Percentiles rank a stretch among this genome's conserved stretches.
Conservation (phyloP, 2,888 invertebrate species). For the Crossocerus cetratus region DNA sequence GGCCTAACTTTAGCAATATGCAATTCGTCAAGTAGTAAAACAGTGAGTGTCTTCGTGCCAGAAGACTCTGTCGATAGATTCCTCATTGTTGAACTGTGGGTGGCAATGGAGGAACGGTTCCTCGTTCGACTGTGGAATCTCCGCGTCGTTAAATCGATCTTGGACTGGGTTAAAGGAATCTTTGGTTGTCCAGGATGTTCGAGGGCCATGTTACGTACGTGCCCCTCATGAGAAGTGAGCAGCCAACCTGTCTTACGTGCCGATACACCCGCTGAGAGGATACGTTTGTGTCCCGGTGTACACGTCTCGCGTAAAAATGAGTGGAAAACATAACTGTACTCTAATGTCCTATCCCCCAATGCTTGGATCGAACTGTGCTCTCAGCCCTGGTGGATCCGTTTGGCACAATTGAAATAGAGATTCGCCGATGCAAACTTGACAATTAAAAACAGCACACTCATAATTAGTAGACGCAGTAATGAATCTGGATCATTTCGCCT, state of each 20-base stretch:
- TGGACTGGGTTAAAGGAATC: conserved; percentile 37
- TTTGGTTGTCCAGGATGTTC: conserved; percentile 18
- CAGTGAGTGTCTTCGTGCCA: too few species aligned
- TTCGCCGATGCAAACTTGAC: too few species aligned
- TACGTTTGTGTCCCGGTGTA: conserved; percentile 30
- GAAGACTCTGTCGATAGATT: too few species aligned
- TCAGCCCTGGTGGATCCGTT: too few species aligned
- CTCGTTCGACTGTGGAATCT: neutral
- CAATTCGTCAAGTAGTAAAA: too few species aligned
- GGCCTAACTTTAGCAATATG: too few species aligned
- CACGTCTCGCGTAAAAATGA: conserved; percentile 62
- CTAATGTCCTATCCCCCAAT: conserved; percentile 29
- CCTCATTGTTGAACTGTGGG: too few species aligned
- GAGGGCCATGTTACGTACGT: conserved; percentile 64
- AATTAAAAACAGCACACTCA: too few species aligned
- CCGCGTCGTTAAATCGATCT: conserved; percentile 21
- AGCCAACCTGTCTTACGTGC: conserved; percentile 56
- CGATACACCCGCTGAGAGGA: conserved; percentile 21
- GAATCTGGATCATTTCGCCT: too few species aligned
- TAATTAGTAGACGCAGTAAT: too few species aligned
- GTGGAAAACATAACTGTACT: conserved; percentile 66
- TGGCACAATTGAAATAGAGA: too few species aligned
- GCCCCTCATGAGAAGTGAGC: conserved; percentile 68
- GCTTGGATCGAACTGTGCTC: too few species aligned
- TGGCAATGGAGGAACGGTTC: conserved; percentile 6